phyloP scores from a whole-genome alignment of 1,140 invertebrate species.

The Drosophila orena region DNA sequence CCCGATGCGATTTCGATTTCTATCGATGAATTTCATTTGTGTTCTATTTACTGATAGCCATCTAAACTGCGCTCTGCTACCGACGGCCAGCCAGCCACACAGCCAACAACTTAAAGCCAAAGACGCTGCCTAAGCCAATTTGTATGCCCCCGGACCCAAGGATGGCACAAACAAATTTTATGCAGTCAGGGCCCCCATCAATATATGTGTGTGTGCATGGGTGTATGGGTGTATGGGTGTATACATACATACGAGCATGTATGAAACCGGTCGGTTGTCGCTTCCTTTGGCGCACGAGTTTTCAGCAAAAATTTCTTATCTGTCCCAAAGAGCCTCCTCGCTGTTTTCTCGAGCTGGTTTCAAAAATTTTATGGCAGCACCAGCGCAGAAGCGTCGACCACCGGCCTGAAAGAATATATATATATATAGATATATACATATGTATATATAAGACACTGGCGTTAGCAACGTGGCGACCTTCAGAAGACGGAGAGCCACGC shows the following conservation, averaged over 20 bases:
- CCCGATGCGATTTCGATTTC: constrained; percentile 76
- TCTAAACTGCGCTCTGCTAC: constrained; percentile 77
- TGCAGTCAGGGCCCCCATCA: constrained; percentile 63
- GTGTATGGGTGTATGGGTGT: neutral
- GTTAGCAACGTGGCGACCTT: constrained; percentile 37
- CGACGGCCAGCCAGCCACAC: constrained; percentile 21
- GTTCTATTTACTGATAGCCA: constrained; percentile 84
- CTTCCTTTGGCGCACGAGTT: constrained; percentile 78
- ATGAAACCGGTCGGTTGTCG: constrained; percentile 36
- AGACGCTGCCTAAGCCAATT: constrained; percentile 65
- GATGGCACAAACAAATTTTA: constrained; percentile 70
- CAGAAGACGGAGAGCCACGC: constrained; percentile 22
- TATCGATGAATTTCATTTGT: constrained; percentile 84
- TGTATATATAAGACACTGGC: constrained; percentile 3
- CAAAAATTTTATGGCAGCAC: constrained; percentile 75
- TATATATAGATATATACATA: too few relatives aligned
- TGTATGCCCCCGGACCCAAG: constrained; percentile 55
- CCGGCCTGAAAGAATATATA: constrained; percentile 1
- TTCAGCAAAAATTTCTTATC: constrained; percentile 83
- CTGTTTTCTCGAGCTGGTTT: constrained; percentile 31
- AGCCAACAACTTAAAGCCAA: constrained; percentile 8
- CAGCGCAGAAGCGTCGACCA: constrained; percentile 17
- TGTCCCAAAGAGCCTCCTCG: constrained; percentile 30
- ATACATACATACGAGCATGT: constrained; percentile 1
- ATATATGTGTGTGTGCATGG: constrained; percentile 15